phyloP scores from a whole-genome alignment of 2,888 invertebrate genomes.

The Xestia c-nigrum region DNA sequence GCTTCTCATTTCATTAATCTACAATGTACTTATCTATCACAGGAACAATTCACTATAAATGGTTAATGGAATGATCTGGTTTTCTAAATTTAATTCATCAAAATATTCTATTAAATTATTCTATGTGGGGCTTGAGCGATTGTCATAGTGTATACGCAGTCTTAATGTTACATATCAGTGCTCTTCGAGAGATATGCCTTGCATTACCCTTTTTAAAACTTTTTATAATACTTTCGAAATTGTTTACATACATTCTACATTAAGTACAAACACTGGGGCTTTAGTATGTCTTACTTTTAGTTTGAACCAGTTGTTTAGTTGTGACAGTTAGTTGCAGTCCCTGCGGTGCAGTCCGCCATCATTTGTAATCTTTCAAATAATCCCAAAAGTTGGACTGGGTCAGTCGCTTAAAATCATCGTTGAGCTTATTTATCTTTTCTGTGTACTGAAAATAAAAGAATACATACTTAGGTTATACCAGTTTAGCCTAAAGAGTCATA shows the following conservation, averaged over 20 bases:
- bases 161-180: conserved; percentile 64
- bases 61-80: conserved; percentile 73
- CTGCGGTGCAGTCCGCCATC: conserved; percentile 36
- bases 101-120: conserved; percentile 45
- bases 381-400: conserved; percentile 80
- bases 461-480: conserved; percentile 2
- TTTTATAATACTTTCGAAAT: conserved; percentile 53
- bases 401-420: conserved; percentile 81
- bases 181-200: conserved; percentile 56
- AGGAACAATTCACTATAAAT: conserved; percentile 72
- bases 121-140: conserved; percentile 68
- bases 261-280: conserved; percentile 59
- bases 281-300: conserved; percentile 19
- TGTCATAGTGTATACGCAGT: conserved; percentile 63
- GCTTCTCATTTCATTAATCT: conserved; percentile 64
- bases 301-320: conserved; percentile 31
- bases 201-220: conserved; percentile 47
- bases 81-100: conserved; percentile 49
- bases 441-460: conserved; percentile 77
- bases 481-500: neutral
- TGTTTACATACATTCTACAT: conserved; percentile 35
- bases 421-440: conserved; percentile 83
- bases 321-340: conserved; percentile 18
- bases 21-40: conserved; percentile 79
- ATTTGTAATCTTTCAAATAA: conserved; percentile 65